Percentiles rank a stretch among this genome's conserved stretches.
Evolutionary conservation across 2,888 invertebrate genomes (phyloP).

Genomic region (Priocnemis perturbator): DNA sequence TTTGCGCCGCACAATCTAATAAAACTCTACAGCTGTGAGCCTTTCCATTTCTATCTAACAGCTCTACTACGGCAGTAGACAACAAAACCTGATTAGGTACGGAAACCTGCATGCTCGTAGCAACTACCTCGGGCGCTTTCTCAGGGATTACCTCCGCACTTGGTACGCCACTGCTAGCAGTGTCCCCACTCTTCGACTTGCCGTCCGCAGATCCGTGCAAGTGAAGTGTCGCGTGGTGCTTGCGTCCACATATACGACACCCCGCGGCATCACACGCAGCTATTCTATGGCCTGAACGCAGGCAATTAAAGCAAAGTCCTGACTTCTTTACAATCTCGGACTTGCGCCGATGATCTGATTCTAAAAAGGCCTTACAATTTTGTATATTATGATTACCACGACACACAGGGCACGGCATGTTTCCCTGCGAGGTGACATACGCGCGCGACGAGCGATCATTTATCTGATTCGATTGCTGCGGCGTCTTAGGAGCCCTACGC

Average conservation of each 20-base stretch:
- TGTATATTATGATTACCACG: background rate
- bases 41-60: background rate
- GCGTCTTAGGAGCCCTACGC: no score
- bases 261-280: background rate
- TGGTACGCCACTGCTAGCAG: background rate
- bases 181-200: background rate
- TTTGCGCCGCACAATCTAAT: constrained; percentile 12
- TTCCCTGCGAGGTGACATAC: no score
- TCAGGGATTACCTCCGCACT: background rate
- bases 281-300: background rate
- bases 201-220: background rate
- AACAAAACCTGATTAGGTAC: background rate
- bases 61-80: background rate
- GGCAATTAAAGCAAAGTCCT: background rate
- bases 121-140: background rate
- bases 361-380: background rate
- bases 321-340: background rate
- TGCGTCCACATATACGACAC: no score
- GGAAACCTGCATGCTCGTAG: background rate
- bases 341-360: background rate
- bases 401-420: no score
- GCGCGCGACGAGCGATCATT: no score
- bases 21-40: no score
- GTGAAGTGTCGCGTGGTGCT: background rate
- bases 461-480: no score